A percentile compares a stretch with the other conserved stretches of the same genome.
Conservation (phyloP, 2,888 invertebrate genomes). For the Volucella bombylans region DNA sequence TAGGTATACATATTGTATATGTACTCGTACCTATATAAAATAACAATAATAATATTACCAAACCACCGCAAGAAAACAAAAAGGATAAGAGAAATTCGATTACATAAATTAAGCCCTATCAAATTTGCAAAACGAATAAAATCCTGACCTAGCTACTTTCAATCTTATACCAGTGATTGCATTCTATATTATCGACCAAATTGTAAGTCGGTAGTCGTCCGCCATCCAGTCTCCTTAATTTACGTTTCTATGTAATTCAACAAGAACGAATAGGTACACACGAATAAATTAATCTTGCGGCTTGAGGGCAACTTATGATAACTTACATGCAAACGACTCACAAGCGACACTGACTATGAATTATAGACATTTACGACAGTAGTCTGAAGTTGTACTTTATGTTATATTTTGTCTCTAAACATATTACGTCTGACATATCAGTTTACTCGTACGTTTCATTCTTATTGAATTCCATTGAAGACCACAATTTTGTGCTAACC, state of each 20-base stretch:
- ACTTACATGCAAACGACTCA: background rate
- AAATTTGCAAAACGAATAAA: too few species aligned
- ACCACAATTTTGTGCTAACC: constrained; percentile 5
- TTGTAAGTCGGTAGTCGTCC: constrained; percentile 15
- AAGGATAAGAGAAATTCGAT: too few species aligned
- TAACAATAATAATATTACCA: too few species aligned
- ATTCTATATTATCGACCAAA: background rate
- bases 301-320: constrained; percentile 9
- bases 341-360: constrained; percentile 48
- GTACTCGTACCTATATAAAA: too few species aligned
- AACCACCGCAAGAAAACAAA: too few species aligned
- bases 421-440: constrained; percentile 2
- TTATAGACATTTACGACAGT: constrained; percentile 23
- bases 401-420: constrained; percentile 4
- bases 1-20: too few species aligned
- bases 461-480: background rate
- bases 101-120: too few species aligned
- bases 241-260: background rate
- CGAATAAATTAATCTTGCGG: constrained; percentile 28
- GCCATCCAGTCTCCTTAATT: constrained; percentile 1
- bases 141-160: background rate
- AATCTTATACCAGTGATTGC: constrained; percentile 20
- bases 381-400: constrained; percentile 13
- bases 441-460: constrained; percentile 6
- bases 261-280: too few species aligned